These are phyloP conservation scores for Nipponacmea schrenckii DNA, from an alignment of 2,888 invertebrate genomes.

Conservation along the genomic window DNA sequence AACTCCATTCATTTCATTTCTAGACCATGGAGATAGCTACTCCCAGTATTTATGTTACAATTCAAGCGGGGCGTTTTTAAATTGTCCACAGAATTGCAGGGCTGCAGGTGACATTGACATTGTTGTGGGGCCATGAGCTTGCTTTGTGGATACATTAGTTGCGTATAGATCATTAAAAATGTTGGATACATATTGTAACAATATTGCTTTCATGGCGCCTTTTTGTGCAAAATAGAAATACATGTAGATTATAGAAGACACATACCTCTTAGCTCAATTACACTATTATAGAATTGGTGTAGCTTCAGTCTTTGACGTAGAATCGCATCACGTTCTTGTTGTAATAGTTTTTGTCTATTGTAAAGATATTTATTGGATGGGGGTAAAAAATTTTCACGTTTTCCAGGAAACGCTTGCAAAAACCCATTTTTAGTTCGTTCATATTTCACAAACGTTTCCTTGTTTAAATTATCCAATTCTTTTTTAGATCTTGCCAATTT, in stretches of 20 bases:
- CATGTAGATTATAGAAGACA: neutral
- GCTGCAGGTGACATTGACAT: too few relatives aligned
- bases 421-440: neutral
- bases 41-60: too few relatives aligned
- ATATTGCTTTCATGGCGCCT: too few relatives aligned
- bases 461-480: neutral
- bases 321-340: neutral
- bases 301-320: neutral
- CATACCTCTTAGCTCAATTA: neutral
- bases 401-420: neutral
- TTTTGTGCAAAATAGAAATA: too few relatives aligned
- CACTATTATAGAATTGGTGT: neutral
- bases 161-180: too few relatives aligned
- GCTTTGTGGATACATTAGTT: too few relatives aligned
- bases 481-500: neutral
- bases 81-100: too few relatives aligned
- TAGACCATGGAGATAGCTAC: too few relatives aligned
- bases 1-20: too few relatives aligned
- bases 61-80: too few relatives aligned
- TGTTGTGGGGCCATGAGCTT: too few relatives aligned
- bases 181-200: too few relatives aligned
- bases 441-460: slow-evolving; percentile 2
- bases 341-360: neutral
- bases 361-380: neutral
- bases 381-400: neutral